Conservation (phyloP, 2,113 vertebrate genomes). For the Baryphthengus martii region DNA sequence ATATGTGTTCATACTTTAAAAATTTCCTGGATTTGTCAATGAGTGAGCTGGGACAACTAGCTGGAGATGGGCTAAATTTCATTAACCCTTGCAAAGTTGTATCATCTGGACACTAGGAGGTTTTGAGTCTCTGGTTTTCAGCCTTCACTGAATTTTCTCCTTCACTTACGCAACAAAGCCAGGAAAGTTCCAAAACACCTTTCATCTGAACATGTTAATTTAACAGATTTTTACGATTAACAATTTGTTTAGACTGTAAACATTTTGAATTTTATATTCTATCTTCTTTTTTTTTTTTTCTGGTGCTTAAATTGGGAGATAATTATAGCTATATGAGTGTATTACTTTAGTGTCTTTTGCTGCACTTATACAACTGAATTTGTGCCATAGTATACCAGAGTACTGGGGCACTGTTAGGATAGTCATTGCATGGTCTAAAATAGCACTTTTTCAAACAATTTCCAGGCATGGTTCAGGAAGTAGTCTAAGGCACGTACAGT, state of each 20-base stretch:
- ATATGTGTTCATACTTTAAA: neutral
- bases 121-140: neutral
- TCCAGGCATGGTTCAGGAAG: neutral
- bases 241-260: neutral
- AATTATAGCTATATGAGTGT: neutral
- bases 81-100: neutral
- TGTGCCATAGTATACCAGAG: neutral
- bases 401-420: neutral
- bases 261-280: neutral
- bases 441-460: neutral
- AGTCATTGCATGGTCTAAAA: neutral
- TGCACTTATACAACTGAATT: neutral
- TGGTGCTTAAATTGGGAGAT: neutral
- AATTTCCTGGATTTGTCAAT: neutral
- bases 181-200: neutral
- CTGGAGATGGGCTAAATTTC: neutral
- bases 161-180: neutral
- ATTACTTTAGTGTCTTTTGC: neutral
- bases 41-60: neutral
- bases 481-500: neutral
- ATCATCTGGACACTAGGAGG: neutral
- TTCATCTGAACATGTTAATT: neutral
- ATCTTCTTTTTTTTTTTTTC: neutral
- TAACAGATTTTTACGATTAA: neutral
- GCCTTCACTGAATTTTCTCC: neutral